These are phyloP conservation scores for Drosophila gunungcola DNA, from an alignment of 1,140 invertebrate genomes.

Conservation along the genomic window DNA sequence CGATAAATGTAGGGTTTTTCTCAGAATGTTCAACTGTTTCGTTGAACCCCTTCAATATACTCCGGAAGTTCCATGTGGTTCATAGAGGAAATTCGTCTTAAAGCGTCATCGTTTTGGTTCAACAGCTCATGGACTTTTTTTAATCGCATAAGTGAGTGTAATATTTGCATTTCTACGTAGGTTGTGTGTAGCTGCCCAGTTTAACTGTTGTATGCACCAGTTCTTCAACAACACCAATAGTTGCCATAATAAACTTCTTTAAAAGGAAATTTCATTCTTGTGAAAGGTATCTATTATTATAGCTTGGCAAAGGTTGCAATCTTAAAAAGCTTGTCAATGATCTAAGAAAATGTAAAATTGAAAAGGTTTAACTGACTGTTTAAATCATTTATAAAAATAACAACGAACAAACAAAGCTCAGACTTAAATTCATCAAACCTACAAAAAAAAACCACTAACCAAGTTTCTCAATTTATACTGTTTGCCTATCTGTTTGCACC, in stretches of 20 bases:
- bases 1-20: conserved; percentile 8
- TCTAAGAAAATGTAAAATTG: too few relatives aligned
- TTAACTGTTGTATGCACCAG: background rate
- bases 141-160: background rate
- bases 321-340: background rate
- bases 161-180: background rate
- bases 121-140: conserved; percentile 2
- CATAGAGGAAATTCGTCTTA: background rate
- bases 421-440: too few relatives aligned
- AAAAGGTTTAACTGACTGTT: too few relatives aligned
- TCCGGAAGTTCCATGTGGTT: conserved; percentile 4
- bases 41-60: background rate
- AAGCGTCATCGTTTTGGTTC: conserved; percentile 1
- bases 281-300: background rate
- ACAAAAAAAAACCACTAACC: too few relatives aligned
- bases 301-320: background rate
- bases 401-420: too few relatives aligned
- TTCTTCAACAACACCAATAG: background rate
- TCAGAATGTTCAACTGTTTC: conserved; percentile 12
- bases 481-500: too few relatives aligned
- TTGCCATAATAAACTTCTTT: background rate
- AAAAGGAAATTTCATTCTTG: background rate
- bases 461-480: too few relatives aligned
- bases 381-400: too few relatives aligned
- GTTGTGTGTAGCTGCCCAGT: background rate